These are phyloP conservation scores for Mongoloraphidia duomilia DNA, from an alignment of 2,888 invertebrate species.

Conservation along the genomic window DNA sequence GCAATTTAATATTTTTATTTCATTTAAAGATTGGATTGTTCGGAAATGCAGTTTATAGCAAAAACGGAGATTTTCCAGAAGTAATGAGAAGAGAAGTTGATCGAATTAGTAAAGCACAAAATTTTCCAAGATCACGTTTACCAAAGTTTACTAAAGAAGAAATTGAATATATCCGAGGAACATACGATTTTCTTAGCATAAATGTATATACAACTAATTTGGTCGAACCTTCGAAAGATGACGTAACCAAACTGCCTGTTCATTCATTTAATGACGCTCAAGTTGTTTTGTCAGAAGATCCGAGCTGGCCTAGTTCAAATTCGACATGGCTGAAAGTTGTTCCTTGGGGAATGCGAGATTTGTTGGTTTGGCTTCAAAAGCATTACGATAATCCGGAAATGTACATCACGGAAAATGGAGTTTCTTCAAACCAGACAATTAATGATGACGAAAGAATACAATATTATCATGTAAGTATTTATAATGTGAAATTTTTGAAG, in stretches of 20 bases:
- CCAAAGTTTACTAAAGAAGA: slow-evolving; percentile 14
- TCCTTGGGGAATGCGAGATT: slow-evolving; percentile 49
- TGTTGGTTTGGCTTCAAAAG: slow-evolving; percentile 44
- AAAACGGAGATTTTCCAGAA: slow-evolving; percentile 8
- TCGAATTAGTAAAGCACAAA: slow-evolving; percentile 8
- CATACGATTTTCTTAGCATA: slow-evolving; percentile 11
- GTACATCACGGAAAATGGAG: slow-evolving; percentile 47
- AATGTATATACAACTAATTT: slow-evolving; percentile 7
- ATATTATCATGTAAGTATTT: too few species aligned
- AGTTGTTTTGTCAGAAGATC: slow-evolving; percentile 37
- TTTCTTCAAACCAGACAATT: slow-evolving; percentile 27
- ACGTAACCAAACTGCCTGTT: slow-evolving; percentile 24
- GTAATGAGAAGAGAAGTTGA: slow-evolving; percentile 7
- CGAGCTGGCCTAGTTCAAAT: slow-evolving; percentile 44
- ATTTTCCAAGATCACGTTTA: slow-evolving; percentile 10
- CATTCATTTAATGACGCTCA: slow-evolving; percentile 48
- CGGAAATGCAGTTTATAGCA: too few species aligned
- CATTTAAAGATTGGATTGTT: too few species aligned
- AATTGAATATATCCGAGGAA: slow-evolving; percentile 15
- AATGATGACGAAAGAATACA: too few species aligned
- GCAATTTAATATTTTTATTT: too few species aligned
- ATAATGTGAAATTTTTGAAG: too few species aligned
- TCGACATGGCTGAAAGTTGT: slow-evolving; percentile 47
- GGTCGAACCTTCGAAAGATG: not conserved
- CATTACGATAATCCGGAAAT: slow-evolving; percentile 42